phyloP scores from a whole-genome alignment of 2,113 vertebrate genomes.

The Lathamus discolor region DNA sequence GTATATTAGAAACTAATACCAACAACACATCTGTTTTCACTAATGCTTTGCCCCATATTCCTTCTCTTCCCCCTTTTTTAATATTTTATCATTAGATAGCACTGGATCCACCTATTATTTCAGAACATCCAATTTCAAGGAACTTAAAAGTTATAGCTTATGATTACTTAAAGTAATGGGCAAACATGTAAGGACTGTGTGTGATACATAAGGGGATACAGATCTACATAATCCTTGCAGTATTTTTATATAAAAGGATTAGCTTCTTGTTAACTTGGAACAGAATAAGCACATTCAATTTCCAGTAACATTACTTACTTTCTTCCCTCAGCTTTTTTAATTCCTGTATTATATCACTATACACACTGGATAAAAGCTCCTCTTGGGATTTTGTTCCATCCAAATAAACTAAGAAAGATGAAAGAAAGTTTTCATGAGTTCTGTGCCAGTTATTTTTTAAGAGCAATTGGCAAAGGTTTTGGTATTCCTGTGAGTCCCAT shows the following conservation, averaged over 20 bases:
- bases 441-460: background rate
- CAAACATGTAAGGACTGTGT: background rate
- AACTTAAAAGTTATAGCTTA: background rate
- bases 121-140: background rate
- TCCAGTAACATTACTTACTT: slow-evolving; percentile 57
- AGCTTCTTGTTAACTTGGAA: background rate
- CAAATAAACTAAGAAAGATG: slow-evolving; percentile 79
- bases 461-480: background rate
- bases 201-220: background rate
- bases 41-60: background rate
- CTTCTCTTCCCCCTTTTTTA: background rate
- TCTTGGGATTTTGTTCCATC: slow-evolving; percentile 86
- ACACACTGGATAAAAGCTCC: slow-evolving; percentile 78
- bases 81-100: background rate
- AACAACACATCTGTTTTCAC: background rate
- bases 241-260: background rate
- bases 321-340: slow-evolving; percentile 60
- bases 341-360: slow-evolving; percentile 77
- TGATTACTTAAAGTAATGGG: background rate
- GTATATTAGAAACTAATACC: background rate
- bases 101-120: background rate
- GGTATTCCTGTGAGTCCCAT: background rate
- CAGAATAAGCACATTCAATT: background rate
- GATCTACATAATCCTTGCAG: background rate
- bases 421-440: background rate